Base-by-base conservation (phyloP, 2,797 vertebrate genomes). In the Spinibarbus caldwelli region DNA sequence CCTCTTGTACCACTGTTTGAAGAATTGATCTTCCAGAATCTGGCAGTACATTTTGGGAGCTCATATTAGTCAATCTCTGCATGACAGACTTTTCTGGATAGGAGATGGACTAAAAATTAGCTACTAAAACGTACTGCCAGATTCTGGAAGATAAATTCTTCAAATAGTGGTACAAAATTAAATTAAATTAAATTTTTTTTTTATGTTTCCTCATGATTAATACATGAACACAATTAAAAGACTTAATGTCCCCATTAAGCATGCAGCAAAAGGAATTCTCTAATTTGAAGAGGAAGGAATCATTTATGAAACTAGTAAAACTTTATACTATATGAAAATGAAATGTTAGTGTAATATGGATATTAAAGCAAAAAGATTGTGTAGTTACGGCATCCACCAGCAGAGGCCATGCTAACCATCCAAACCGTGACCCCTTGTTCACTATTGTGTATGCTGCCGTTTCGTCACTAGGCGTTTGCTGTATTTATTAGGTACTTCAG, bases 191-290 rank as follows among this genome's bases (percentile, higher is more conserved):
- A n/a, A n/a, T n/a, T n/a, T n/a, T n/a, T 4, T 2, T 68, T 41
- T 38, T 9, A 52, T 52, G 52, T 45, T 87, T 59, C 57, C 59
- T 62, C 31, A 52, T 81, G 81, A 77, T 87, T 76, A 59, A 38
- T 19, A 87, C 68, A 47, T 47, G 14, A 38, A 12, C 4, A 38
- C 79, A 82, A 15, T 85, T 78, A n/a, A 66, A 84, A 78, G n/a
- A 83, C 7, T 41, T 80, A 17, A 29, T 64, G 66, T 68, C 1
- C 6, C 19, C n/a, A 43, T 59, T 85, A 31, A 71, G 12, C 10
- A 21, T 68, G 68, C 62, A 8, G 59, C 10, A 66, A 82, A 78
- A 70, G 79, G 26, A 64, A 86, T 43, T 23, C 34, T 52, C 10
- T 49, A 66, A 21, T 70, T 70, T 1, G 14, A 38, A 11, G 4